Base-by-base conservation (phyloP, 2,888 invertebrate species). In the Hypena proboscidalis region DNA sequence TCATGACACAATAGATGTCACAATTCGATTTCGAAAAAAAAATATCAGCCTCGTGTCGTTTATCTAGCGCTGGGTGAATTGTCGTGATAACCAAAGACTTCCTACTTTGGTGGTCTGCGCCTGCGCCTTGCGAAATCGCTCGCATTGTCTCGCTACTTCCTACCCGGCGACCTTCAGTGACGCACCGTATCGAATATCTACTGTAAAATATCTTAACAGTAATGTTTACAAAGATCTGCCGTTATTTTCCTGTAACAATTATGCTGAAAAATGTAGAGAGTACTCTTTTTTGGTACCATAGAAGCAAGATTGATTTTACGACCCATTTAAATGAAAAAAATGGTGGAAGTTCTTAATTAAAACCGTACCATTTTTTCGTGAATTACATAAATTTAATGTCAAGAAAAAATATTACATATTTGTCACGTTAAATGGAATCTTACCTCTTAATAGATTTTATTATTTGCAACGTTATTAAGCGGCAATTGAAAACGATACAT, bases 11-110 rank as follows among this genome's bases (percentile, higher is more conserved):
- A 20, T 7, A n/a, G 31, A 36, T 47, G 35, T 41, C 26, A 41
- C 30, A 41, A 52, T 34, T 13, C 8, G 23, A 36, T 32, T 27
- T 30, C 32, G 15, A 33, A 45, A 44, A 37, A 30, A 26, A 20
- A 31, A 43, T 42, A 45, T 54, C 39, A 10, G 20, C 39, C 41
- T 44, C 9, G 21, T 55, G 44, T 45, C 35, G 29, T 54, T 63
- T 56, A 59, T 58, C 37, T 44, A 10, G 27, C 30, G 30, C 31
- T 47, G 47, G 40, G 29, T 45, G 44, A 60, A 65, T 72, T 70
- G 56, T 59, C 61, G 51, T 69, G 74, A 77, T 79, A 80, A 79
- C 74, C 63, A 67, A 61, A 61, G 61, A 79, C 82, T 87, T 88
- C 87, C 84, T 85, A 65, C 74, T 79, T 70, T 51, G 47, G 70